Percentiles rank a stretch among this genome's conserved stretches.
Evolutionary conservation across 35 echinoderm and acorn worm species (phyloP).

Genomic region (Ptychodera flava): DNA sequence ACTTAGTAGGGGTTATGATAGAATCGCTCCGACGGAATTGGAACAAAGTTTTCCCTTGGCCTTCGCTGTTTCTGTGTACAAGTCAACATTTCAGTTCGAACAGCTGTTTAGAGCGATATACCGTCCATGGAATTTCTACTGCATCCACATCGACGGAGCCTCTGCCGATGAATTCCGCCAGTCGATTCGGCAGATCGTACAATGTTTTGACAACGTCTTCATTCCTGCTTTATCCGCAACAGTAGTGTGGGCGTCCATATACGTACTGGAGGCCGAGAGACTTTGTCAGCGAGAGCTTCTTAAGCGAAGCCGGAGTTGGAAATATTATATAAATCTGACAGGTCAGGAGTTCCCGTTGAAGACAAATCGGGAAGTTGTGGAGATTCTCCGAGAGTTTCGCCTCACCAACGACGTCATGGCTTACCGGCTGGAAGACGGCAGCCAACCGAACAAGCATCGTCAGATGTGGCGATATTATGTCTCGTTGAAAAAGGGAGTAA

Average conservation of each 20-base stretch:
- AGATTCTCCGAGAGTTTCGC: slow-evolving; percentile 37
- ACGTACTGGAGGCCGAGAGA: slow-evolving; percentile 38
- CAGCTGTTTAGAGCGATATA: slow-evolving; percentile 58
- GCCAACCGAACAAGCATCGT: neutral
- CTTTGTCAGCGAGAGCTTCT: slow-evolving; percentile 52
- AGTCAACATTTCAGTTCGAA: slow-evolving; percentile 28
- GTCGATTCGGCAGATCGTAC: slow-evolving; percentile 30
- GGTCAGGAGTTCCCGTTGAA: slow-evolving; percentile 76
- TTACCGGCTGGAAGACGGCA: neutral
- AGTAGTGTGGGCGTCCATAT: slow-evolving; percentile 39
- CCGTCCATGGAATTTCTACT: slow-evolving; percentile 70
- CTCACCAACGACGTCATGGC: slow-evolving; percentile 21
- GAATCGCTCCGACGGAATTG: neutral
- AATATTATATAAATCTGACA: slow-evolving; percentile 48
- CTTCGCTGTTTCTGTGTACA: neutral
- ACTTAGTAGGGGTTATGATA: neutral
- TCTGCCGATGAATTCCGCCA: slow-evolving; percentile 25
- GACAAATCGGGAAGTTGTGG: slow-evolving; percentile 62
- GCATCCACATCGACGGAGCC: slow-evolving; percentile 52
- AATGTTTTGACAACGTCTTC: slow-evolving; percentile 64
- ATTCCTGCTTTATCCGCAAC: slow-evolving; percentile 31
- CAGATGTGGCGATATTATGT: neutral
- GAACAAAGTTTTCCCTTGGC: neutral
- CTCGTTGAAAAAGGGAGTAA: slow-evolving; percentile 1
- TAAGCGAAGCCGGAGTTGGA: slow-evolving; percentile 33